Conservation (phyloP, 2,113 vertebrate genomes). For the Puntigrus tetrazona region DNA sequence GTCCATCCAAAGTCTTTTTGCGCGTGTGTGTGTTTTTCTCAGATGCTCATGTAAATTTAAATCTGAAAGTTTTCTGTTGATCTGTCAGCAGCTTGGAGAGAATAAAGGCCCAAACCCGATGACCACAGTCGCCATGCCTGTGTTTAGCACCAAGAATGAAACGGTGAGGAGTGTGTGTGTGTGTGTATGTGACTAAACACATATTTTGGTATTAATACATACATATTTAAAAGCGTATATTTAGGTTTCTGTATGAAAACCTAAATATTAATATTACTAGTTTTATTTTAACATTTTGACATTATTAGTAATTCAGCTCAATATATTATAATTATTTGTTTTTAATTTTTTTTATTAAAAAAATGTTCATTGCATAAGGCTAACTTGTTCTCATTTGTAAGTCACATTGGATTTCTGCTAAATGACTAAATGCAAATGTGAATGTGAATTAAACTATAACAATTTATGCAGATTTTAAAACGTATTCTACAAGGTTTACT, state of each 20-base stretch:
- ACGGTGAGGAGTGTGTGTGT: conserved; percentile 78
- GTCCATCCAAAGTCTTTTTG: not conserved
- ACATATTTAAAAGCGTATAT: not conserved
- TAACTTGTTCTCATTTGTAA: too few species aligned
- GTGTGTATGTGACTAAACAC: not conserved
- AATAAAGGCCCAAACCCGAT: conserved; percentile 87
- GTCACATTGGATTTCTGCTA: too few species aligned
- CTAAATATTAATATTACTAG: too few species aligned
- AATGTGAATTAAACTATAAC: too few species aligned
- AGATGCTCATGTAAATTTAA: conserved; percentile 8
- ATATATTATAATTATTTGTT: too few species aligned
- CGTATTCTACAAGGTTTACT: too few species aligned
- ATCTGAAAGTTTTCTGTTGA: conserved; percentile 48
- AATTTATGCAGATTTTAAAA: too few species aligned
- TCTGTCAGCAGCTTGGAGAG: conserved; percentile 79
- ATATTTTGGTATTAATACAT: not conserved
- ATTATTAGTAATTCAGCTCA: too few species aligned
- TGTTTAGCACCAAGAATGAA: conserved; percentile 98
- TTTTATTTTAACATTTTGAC: too few species aligned
- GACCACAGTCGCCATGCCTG: conserved; percentile 98
- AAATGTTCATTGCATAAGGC: too few species aligned
- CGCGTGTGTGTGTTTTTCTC: not conserved
- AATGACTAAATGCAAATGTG: too few species aligned
- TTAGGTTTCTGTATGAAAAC: not conserved
- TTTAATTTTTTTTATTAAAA: too few species aligned